Percentiles rank a stretch among this genome's conserved stretches.
phyloP scores from a whole-genome alignment of 23 tunicate genomes.

The Phallusia fumigata region DNA sequence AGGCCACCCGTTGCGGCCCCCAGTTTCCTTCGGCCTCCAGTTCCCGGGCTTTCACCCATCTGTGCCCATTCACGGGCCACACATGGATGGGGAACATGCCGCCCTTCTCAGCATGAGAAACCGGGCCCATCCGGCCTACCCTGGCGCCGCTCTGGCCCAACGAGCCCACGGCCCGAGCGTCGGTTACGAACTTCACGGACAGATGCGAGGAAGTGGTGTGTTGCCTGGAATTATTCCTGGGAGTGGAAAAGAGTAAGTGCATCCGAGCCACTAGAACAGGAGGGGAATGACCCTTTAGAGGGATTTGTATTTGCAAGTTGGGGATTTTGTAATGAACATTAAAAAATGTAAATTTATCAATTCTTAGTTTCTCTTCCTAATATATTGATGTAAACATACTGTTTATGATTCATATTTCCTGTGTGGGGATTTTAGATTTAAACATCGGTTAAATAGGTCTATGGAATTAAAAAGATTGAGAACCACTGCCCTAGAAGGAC shows the following conservation, averaged over 20 bases:
- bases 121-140: constrained; percentile 13
- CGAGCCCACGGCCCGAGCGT: constrained; percentile 39
- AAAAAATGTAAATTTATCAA: no score
- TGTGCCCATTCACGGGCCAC: constrained; percentile 17
- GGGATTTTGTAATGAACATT: no score
- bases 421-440: no score
- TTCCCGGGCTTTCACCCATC: constrained; percentile 32
- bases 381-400: no score
- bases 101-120: constrained; percentile 11
- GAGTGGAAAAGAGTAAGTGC: constrained; percentile 34
- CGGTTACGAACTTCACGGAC: constrained; percentile 43
- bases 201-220: constrained; percentile 20
- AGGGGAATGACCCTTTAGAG: no score
- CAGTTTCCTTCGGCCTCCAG: constrained; percentile 34
- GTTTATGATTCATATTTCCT: no score
- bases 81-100: constrained; percentile 3
- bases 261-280: no score
- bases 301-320: no score
- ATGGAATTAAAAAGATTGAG: no score
- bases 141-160: constrained; percentile 23
- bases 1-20: constrained; percentile 24
- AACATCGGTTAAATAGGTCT: no score
- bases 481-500: no score
- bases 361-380: no score
- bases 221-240: constrained; percentile 3